phyloP scores from a whole-genome alignment of 2,797 vertebrate genomes.

The Crocodylus rhombifer region DNA sequence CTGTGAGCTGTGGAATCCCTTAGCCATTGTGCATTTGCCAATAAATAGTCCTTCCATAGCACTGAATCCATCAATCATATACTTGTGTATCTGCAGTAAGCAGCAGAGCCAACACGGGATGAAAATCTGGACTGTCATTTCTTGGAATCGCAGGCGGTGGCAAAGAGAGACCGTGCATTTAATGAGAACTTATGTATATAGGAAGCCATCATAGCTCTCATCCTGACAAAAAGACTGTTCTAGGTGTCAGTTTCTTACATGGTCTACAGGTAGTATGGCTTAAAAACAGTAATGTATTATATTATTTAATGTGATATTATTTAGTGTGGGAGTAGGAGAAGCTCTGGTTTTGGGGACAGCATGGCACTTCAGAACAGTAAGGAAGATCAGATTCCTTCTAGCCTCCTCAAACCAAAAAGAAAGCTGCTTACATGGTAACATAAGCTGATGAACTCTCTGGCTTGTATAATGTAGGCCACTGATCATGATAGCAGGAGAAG shows the following conservation, averaged over 20 bases:
- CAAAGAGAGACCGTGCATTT: constrained; percentile 20
- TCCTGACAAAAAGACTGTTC: neutral
- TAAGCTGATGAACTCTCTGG: no score
- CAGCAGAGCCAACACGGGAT: constrained; percentile 36
- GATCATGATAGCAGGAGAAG: no score
- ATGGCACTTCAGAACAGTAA: neutral
- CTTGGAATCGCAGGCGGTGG: neutral
- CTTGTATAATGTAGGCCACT: no score
- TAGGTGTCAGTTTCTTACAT: neutral
- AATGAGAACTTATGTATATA: neutral
- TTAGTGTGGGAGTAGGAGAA: neutral
- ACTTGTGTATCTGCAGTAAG: neutral
- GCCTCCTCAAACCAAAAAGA: no score
- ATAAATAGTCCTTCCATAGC: neutral
- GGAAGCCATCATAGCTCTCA: neutral
- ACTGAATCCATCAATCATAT: constrained; percentile 54
- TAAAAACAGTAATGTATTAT: neutral
- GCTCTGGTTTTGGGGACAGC: neutral
- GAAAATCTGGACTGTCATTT: constrained; percentile 44
- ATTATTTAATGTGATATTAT: neutral
- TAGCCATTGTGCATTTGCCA: constrained; percentile 32
- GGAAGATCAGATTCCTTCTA: no score
- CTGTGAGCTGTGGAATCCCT: constrained; percentile 25
- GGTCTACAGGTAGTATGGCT: neutral
- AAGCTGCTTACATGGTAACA: no score